phyloP scores from a whole-genome alignment of 1,140 invertebrate genomes.

The Heliconius himera region DNA sequence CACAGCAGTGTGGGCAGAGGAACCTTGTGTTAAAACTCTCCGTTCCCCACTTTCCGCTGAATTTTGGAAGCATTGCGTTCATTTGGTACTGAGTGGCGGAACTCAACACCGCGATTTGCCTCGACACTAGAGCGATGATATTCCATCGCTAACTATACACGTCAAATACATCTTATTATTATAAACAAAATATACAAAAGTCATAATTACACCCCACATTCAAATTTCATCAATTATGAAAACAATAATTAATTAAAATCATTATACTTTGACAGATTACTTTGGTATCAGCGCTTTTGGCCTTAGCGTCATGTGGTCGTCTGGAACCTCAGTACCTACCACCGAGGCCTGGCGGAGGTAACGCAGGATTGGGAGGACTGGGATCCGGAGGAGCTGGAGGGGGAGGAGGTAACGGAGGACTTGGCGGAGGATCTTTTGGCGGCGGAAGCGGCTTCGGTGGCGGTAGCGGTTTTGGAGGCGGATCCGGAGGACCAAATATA shows the following conservation, averaged over 20 bases:
- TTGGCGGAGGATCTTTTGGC: conserved; percentile 45
- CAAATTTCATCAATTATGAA: not conserved
- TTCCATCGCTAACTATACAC: no score
- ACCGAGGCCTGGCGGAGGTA: conserved; percentile 54
- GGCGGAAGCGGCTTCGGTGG: conserved; percentile 47
- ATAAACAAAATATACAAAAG: not conserved
- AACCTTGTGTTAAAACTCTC: no score
- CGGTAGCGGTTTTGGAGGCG: conserved; percentile 44
- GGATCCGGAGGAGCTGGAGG: conserved; percentile 43
- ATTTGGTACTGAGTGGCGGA: no score
- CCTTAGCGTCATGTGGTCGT: conserved; percentile 59
- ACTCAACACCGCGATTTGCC: no score
- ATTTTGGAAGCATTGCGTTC: no score
- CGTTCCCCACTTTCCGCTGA: no score
- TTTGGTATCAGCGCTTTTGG: conserved; percentile 55
- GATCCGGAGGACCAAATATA: conserved; percentile 65
- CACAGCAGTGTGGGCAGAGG: no score
- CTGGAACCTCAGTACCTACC: conserved; percentile 72
- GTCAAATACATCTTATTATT: no score
- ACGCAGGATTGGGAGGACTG: conserved; percentile 39
- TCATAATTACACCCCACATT: no score
- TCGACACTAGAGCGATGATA: no score
- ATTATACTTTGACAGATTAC: conserved; percentile 47
- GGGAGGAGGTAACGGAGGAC: conserved; percentile 46
- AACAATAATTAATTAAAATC: conserved; percentile 7